phyloP scores from a whole-genome alignment of 2,888 invertebrate genomes.

The Cantharis rustica region DNA sequence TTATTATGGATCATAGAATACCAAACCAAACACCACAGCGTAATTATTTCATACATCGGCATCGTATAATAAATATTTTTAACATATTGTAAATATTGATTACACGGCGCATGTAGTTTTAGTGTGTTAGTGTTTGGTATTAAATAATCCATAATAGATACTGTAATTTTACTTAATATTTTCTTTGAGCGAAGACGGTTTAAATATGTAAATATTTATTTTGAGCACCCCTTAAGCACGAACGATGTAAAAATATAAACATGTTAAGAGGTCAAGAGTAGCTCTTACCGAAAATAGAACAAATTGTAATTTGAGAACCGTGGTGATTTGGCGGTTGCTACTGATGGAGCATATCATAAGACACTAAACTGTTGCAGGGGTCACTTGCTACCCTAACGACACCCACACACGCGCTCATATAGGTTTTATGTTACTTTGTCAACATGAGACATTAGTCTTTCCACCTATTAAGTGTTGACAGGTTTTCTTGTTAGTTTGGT shows the following conservation, averaged over 20 bases:
- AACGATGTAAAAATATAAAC: neutral
- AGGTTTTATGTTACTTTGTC: conserved; percentile 51
- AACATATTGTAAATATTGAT: too few species aligned
- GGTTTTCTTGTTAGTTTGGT: conserved; percentile 47
- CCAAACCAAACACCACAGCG: too few species aligned
- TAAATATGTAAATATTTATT: neutral
- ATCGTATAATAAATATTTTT: too few species aligned
- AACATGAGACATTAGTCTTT: conserved; percentile 52
- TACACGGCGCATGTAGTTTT: too few species aligned
- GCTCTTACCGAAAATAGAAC: neutral
- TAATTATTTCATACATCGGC: too few species aligned
- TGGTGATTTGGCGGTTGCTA: conserved; percentile 30
- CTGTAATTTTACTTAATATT: too few species aligned
- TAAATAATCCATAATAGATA: too few species aligned
- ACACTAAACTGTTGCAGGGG: conserved; percentile 45
- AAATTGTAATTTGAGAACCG: conserved; percentile 16
- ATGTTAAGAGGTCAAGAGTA: neutral
- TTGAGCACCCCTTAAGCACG: neutral
- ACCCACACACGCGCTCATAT: conserved; percentile 39
- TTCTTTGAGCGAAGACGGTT: neutral
- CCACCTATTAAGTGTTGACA: conserved; percentile 49
- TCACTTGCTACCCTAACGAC: conserved; percentile 50
- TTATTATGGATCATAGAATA: too few species aligned
- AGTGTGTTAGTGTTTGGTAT: too few species aligned
- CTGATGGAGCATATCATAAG: conserved; percentile 39